Base-by-base conservation (phyloP, 2,113 vertebrate genomes). In the Platanista minor region DNA sequence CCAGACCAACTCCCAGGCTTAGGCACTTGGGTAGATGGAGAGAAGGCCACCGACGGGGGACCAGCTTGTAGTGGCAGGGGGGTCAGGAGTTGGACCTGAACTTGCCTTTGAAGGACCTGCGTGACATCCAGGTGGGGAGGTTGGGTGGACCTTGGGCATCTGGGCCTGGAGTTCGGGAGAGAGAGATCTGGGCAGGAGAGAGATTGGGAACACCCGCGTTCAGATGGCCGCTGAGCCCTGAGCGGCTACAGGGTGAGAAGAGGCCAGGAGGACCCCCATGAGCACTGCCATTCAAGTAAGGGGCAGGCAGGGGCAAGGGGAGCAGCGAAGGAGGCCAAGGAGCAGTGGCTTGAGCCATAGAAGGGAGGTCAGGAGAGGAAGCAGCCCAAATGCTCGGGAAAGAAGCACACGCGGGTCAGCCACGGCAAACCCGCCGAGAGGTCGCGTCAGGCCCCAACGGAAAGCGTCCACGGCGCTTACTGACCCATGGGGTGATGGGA, bases 381-480 rank as follows among this genome's bases (percentile, higher is more conserved):
- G 18, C 6, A 8, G 25, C 21, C 0, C 1, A 0, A 21, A 31
- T 21, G 31, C 21, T 49, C 33, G 33, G 59, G 54, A 49, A 41
- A 57, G 52, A 8, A 12, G 33, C 29, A 2, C 81, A 59, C 10
- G 20, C 7, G 61, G 57, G 57, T 20, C 52, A 23, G 23, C n/a
- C 2, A 2, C 0, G 2, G 57, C 52, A 2, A 29, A 11, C 5
- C 36, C 74, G 75, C 80, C 5, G 25, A 71, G 88, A 41, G 7
- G 18, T 2, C 66, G 9, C 17, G 14, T 1, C 12, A 80, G 83
- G 15, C 71, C 27, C 6, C 64, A 31, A 8, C 36, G 27, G 66
- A 43, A 61, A 2, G n/a, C 9, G 17, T 3, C 54, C n/a, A 0
- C 3, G 3, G 14, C 11, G 0, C 13, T 66, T 62, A 2, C n/a